Conservation (phyloP, 1,140 invertebrate species). For the Bombus soroeensis region DNA sequence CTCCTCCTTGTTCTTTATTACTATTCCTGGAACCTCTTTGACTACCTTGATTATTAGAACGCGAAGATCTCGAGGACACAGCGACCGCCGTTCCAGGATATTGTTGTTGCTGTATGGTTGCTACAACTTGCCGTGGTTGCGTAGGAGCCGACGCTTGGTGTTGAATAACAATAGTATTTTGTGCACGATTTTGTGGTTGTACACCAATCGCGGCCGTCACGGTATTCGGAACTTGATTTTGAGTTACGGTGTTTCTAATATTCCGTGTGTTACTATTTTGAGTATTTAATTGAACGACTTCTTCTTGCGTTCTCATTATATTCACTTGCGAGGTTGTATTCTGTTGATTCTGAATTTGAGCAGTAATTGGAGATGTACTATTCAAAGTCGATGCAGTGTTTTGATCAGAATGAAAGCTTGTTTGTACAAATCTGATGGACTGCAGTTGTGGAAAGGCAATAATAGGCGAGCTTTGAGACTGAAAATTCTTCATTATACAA, state of each 20-base stretch:
- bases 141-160: conserved; percentile 69
- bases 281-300: conserved; percentile 71
- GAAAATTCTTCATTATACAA: conserved; percentile 79
- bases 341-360: conserved; percentile 71
- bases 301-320: conserved; percentile 74
- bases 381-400: conserved; percentile 61
- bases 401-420: conserved; percentile 79
- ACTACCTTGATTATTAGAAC: conserved; percentile 80
- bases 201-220: conserved; percentile 63
- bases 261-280: conserved; percentile 64
- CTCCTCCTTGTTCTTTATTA: conserved; percentile 77
- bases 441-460: conserved; percentile 79
- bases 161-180: conserved; percentile 77
- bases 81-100: conserved; percentile 76
- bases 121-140: conserved; percentile 77
- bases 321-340: conserved; percentile 69
- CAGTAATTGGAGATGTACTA: conserved; percentile 65
- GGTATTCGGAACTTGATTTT: conserved; percentile 61
- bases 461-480: conserved; percentile 76
- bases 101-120: conserved; percentile 71
- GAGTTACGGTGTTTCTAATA: conserved; percentile 58
- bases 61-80: conserved; percentile 82
- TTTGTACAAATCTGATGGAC: conserved; percentile 80
- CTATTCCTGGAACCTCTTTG: conserved; percentile 79
- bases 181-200: conserved; percentile 70